phyloP scores from a whole-genome alignment of 2,113 vertebrate genomes.

The Oreotrochilus melanogaster region DNA sequence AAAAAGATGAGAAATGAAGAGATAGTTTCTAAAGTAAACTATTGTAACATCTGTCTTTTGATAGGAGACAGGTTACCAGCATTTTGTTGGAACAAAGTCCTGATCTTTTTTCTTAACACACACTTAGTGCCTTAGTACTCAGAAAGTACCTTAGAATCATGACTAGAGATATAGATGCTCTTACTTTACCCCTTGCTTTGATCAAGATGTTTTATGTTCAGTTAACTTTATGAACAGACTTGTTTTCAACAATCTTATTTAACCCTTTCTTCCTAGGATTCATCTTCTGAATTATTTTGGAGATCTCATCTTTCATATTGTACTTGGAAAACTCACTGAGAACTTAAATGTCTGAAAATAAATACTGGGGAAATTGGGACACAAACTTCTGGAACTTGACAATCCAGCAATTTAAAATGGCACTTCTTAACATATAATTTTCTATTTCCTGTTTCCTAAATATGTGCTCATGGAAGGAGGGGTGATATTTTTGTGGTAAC shows the following conservation, averaged over 20 bases:
- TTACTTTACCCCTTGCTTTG: neutral
- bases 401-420: conserved; percentile 7
- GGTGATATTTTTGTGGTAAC: neutral
- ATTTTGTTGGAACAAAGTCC: neutral
- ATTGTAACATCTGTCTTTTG: neutral
- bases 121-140: neutral
- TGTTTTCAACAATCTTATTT: neutral
- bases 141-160: neutral
- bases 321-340: neutral
- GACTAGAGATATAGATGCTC: neutral
- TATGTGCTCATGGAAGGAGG: neutral
- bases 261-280: neutral
- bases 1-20: neutral
- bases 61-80: neutral
- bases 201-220: neutral
- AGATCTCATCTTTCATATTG: neutral
- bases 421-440: neutral
- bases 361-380: neutral
- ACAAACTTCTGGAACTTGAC: neutral
- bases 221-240: neutral
- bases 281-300: neutral
- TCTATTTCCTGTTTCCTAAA: neutral
- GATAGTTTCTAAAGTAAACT: neutral
- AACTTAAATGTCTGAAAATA: neutral
- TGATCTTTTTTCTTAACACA: neutral